Percentiles rank a stretch among this genome's conserved stretches.
These are phyloP conservation scores for Brachypodius melanocephalos DNA, from an alignment of 2,113 vertebrate species.

Conservation along the genomic window DNA sequence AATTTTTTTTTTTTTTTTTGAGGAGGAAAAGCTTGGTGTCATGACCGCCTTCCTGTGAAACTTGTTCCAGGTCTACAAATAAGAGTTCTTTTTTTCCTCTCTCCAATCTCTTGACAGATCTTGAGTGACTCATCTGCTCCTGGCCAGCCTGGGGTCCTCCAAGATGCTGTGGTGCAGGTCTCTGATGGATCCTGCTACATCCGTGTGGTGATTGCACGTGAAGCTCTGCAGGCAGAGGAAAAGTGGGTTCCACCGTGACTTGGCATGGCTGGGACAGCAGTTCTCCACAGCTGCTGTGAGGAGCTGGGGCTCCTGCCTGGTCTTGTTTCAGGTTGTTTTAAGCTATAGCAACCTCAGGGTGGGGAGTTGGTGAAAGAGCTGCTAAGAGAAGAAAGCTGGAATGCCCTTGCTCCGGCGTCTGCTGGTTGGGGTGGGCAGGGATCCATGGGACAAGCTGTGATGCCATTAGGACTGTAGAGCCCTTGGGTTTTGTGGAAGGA, in stretches of 20 bases:
- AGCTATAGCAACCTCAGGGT: neutral
- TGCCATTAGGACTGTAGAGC: neutral
- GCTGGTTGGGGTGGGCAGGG: neutral
- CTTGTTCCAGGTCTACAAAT: neutral
- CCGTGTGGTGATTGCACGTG: neutral
- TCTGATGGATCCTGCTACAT: conserved; percentile 56
- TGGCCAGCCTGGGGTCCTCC: neutral
- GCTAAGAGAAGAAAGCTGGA: neutral
- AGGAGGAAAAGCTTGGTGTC: neutral
- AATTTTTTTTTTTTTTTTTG: no score
- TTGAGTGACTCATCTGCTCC: neutral
- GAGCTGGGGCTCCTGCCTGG: neutral
- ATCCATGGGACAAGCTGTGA: neutral
- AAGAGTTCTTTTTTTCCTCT: neutral
- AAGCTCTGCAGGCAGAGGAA: conserved; percentile 31
- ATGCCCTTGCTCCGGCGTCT: fast-evolving
- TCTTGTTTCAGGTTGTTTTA: neutral
- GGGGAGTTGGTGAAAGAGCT: neutral
- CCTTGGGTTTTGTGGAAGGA: neutral
- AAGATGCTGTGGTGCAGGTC: conserved; percentile 14
- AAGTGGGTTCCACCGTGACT: conserved; percentile 20
- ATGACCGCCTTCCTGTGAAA: neutral
- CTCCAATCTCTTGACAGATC: neutral
- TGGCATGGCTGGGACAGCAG: neutral
- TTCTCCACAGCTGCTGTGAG: neutral